Conservation (phyloP, 37 sponge, comb jelly and placozoan genomes). For the Hormiphora californensis region DNA sequence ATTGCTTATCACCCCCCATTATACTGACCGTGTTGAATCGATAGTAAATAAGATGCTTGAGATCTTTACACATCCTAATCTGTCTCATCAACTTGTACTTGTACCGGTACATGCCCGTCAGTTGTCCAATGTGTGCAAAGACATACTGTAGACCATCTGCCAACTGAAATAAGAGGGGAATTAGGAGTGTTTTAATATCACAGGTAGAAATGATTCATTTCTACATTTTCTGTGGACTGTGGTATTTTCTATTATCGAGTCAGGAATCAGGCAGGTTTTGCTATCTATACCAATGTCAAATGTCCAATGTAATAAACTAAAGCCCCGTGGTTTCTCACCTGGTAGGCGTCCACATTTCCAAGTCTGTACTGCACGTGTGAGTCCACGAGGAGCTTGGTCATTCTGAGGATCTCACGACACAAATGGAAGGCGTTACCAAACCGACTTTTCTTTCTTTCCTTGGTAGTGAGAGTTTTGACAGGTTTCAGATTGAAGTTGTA, state of each 20-base stretch:
- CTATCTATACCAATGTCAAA: too few species aligned
- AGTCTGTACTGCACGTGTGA: constrained; percentile 97
- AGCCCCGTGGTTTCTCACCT: too few species aligned
- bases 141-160: constrained; percentile 97
- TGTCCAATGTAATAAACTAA: too few species aligned
- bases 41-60: constrained; percentile 99
- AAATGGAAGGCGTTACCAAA: constrained; percentile 99
- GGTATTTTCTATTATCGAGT: too few species aligned
- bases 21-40: constrained; percentile 99
- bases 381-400: constrained; percentile 97
- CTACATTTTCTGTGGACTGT: too few species aligned
- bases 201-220: too few species aligned
- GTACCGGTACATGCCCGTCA: constrained; percentile 99
- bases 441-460: constrained; percentile 93
- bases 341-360: constrained; percentile 94
- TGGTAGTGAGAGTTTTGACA: constrained; percentile 98
- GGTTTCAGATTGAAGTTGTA: constrained; percentile 99
- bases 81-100: constrained; percentile 99
- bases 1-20: too few species aligned
- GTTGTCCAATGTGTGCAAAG: constrained; percentile 98
- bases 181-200: too few species aligned
- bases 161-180: constrained; percentile 60
- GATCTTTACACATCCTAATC: constrained; percentile 99
- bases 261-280: too few species aligned
- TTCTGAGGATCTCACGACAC: constrained; percentile 94